These are phyloP conservation scores for Chaetura pelagica DNA, from an alignment of 2,113 vertebrate genomes.

Conservation along the genomic window DNA sequence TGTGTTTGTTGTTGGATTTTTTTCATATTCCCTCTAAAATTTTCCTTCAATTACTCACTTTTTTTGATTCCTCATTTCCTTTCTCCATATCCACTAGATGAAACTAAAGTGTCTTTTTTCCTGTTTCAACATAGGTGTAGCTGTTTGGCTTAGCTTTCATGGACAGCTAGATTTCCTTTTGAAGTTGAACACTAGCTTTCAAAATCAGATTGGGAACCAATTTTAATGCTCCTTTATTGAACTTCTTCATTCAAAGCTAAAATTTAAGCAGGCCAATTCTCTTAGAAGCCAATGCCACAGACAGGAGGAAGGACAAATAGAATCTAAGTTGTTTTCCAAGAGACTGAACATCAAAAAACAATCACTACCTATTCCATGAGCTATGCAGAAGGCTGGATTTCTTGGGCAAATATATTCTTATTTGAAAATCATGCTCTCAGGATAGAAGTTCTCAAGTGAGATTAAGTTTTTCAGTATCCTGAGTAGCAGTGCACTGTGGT, in stretches of 20 bases:
- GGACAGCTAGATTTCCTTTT: background rate
- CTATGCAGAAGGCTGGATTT: slow-evolving; percentile 21
- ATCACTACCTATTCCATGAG: background rate
- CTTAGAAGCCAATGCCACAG: slow-evolving; percentile 33
- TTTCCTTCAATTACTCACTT: background rate
- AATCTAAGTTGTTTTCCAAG: slow-evolving; percentile 27
- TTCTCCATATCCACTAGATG: background rate
- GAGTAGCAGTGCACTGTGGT: background rate
- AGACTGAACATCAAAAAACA: slow-evolving; percentile 56
- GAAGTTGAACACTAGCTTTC: background rate
- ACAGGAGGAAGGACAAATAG: slow-evolving; percentile 5
- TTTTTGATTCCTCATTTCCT: background rate
- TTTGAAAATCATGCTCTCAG: slow-evolving; percentile 11
- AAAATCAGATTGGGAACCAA: background rate
- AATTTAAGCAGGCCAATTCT: slow-evolving; percentile 8
- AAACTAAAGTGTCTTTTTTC: background rate
- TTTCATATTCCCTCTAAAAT: background rate
- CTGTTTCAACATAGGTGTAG: background rate
- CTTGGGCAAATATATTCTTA: background rate
- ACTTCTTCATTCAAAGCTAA: slow-evolving; percentile 57
- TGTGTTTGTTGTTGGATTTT: background rate
- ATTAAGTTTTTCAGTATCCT: background rate
- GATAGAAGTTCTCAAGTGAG: background rate
- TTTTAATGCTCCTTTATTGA: slow-evolving; percentile 15
- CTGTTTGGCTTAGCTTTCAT: background rate